Evolutionary conservation across 2,888 invertebrate genomes (phyloP), one percentile per base, ranked within the genome.

Genomic region (Drosophila putrida): DNA sequence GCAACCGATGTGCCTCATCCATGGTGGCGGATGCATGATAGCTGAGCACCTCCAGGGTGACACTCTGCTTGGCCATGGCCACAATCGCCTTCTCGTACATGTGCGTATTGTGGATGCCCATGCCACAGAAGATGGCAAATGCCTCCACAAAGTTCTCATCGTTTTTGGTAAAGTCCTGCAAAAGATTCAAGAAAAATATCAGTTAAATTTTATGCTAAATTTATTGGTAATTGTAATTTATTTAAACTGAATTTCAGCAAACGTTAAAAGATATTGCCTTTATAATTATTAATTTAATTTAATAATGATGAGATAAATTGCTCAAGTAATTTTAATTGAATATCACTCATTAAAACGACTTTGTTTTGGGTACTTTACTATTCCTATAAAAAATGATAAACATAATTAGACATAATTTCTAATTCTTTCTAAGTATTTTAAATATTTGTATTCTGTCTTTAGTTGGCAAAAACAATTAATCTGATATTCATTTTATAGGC

Each of bases 121-220:
- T 97, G 36, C 98, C 98, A 93, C 98, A 98, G 93, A 98, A 98
- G 88, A 98, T 98, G 73, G 98, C 98, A 93, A 98, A 98, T 3
- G 98, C 98, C 93, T 98, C 98, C 78, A 98, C 97, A 91, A 98
- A 97, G 93, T 98, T 98, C 93, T 98, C 98, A 92, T 98, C 98
- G 93, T 98, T 98, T 93, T 97, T 97, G 82, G 98, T 98, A 93
- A 98, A 98, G 28, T 95, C 94, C 82, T 93, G 53, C 5, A 60
- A 11, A 4, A 11, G 13, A 57, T 35, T 55, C 10, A 36, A 47
- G 35, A 4, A 27, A 4, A 10, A 6, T 4, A 13, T 1, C 4
- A 38, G 20, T 13, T 0, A 38, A 10, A 20, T 13, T 38, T 13
- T 6, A 13, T 15, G 6, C 2, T 15, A 8, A 39, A 4, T 36